Conservation (phyloP, 92 coral and sea anemone species). For the Porites lobata region DNA sequence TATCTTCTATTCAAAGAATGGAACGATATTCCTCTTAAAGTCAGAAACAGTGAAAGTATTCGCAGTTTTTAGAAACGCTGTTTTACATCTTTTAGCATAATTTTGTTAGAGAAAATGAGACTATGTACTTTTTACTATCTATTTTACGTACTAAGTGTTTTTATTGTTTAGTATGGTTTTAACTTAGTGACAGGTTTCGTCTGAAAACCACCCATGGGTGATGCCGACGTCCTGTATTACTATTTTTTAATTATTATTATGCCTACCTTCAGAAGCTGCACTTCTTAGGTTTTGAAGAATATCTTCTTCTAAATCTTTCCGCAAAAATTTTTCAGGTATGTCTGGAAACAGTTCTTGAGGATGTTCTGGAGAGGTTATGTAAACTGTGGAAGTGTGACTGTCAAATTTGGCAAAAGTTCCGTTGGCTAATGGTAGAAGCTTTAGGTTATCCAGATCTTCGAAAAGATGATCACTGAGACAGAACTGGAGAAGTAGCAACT, state of each 20-base stretch:
- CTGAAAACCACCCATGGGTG: no score
- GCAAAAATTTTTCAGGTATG: conserved; percentile 66
- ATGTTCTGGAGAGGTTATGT: conserved; percentile 70
- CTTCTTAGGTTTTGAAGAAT: conserved; percentile 39
- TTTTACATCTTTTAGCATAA: no score
- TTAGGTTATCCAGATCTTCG: conserved; percentile 61
- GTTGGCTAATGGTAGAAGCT: conserved; percentile 78
- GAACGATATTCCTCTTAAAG: no score
- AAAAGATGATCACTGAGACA: conserved; percentile 63
- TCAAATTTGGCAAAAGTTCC: conserved; percentile 62
- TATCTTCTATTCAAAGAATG: no score
- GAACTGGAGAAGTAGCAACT: conserved; percentile 73
- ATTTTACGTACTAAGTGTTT: no score
- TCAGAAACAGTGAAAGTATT: no score
- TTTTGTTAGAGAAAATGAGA: no score
- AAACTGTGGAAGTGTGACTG: conserved; percentile 23
- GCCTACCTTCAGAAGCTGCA: conserved; percentile 56
- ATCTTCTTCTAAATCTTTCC: conserved; percentile 39
- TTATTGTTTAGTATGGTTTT: no score
- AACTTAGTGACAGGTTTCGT: no score
- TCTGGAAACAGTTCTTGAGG: conserved; percentile 83
- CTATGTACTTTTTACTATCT: no score
- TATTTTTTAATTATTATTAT: neutral
- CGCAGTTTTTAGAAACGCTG: no score
- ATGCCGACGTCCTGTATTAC: no score